These are phyloP conservation scores for Thyatira batis DNA, from an alignment of 2,888 invertebrate genomes.

Conservation along the genomic window DNA sequence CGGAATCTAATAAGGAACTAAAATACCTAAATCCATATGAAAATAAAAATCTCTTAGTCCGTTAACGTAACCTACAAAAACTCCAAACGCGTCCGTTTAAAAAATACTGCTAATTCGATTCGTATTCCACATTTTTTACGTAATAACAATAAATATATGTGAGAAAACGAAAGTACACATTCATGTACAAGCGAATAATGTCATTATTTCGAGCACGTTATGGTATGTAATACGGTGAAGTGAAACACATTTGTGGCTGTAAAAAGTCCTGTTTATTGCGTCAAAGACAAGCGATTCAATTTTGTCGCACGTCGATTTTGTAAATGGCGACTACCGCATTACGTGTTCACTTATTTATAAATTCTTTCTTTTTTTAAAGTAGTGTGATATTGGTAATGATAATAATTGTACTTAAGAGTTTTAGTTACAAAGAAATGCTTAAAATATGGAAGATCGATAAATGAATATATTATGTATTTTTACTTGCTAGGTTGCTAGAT, in stretches of 20 bases:
- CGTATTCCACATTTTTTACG: not conserved
- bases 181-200: not conserved
- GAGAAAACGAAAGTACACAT: not conserved
- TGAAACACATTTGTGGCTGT: not conserved
- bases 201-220: not conserved
- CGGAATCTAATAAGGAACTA: too few relatives aligned
- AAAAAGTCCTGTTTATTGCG: not conserved
- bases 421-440: not conserved
- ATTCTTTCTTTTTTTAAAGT: not conserved
- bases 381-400: not conserved
- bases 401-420: not conserved
- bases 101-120: not conserved
- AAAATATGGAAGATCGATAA: not conserved
- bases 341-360: not conserved
- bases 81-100: not conserved
- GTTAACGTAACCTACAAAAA: not conserved
- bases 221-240: not conserved
- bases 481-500: too few relatives aligned
- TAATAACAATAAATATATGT: not conserved
- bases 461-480: too few relatives aligned
- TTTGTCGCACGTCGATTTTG: not conserved
- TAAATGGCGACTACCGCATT: not conserved
- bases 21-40: too few relatives aligned
- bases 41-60: not conserved
- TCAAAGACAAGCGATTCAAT: not conserved